Percentiles rank a stretch among this genome's conserved stretches.
phyloP scores from a whole-genome alignment of 2,797 vertebrate genomes.

The Pseudomugil tenellus region DNA sequence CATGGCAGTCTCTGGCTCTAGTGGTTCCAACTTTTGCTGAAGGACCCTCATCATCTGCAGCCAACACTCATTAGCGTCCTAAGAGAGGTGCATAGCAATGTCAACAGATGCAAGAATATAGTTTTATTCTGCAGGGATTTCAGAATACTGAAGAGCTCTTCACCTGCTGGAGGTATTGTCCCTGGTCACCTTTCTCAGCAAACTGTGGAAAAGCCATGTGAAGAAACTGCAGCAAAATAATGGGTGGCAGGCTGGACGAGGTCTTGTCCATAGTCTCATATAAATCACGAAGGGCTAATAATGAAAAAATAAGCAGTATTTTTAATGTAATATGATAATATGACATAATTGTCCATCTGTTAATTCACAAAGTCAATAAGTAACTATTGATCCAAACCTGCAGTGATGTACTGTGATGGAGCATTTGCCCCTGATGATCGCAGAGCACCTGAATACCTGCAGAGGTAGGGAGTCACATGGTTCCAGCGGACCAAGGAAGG shows the following conservation, averaged over 20 bases:
- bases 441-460: conserved; percentile 95
- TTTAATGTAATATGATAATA: not conserved
- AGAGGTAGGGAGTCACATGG: conserved; percentile 23
- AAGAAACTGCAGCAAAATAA: conserved; percentile 98
- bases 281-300: conserved; percentile 93
- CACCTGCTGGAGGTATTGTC: conserved; percentile 98
- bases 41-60: conserved; percentile 97
- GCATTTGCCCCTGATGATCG: conserved; percentile 94
- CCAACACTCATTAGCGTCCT: conserved; percentile 99
- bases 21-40: conserved; percentile 95
- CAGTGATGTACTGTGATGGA: conserved; percentile 98
- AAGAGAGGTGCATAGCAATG: not conserved
- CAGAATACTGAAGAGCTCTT: not conserved
- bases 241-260: conserved; percentile 97
- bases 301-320: conserved; percentile 32
- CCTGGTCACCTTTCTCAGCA: conserved; percentile 98
- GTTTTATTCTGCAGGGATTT: not conserved
- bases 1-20: conserved; percentile 89
- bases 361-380: not conserved
- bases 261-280: conserved; percentile 99
- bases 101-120: not conserved
- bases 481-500: conserved; percentile 4
- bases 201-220: conserved; percentile 99
- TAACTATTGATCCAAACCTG: conserved; percentile 83
- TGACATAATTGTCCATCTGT: not conserved